Conservation (phyloP, 2,888 invertebrate genomes). For the Nipponacmea schrenckii region DNA sequence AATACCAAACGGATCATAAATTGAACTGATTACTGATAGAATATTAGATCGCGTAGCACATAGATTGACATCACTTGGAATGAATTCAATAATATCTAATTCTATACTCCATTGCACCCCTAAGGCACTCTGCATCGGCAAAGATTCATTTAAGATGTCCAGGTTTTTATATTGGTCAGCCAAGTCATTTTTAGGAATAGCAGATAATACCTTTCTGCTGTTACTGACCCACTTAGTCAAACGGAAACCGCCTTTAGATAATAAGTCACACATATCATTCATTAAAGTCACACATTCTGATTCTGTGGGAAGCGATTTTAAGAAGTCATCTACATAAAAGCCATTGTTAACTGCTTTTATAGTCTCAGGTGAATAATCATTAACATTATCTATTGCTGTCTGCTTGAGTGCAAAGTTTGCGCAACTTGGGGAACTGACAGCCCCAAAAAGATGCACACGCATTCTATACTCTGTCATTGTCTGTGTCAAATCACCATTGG, state of each 20-base stretch:
- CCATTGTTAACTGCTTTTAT: constrained; percentile 13
- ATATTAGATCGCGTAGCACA: neutral
- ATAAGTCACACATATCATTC: neutral
- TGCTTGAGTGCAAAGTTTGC: constrained; percentile 16
- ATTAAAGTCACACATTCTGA: neutral
- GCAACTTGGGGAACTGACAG: constrained; percentile 13
- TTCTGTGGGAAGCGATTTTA: constrained; percentile 9
- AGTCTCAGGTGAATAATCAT: neutral
- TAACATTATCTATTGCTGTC: neutral
- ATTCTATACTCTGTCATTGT: constrained; percentile 13
- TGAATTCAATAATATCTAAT: constrained; percentile 23
- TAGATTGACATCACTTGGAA: neutral
- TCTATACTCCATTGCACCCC: constrained; percentile 27
- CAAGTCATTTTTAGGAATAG: constrained; percentile 27
- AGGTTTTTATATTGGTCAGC: constrained; percentile 14
- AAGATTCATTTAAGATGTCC: neutral
- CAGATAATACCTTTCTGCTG: constrained; percentile 26
- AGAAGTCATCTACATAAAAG: constrained; percentile 27
- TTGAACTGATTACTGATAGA: too few relatives aligned
- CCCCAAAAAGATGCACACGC: constrained; percentile 20
- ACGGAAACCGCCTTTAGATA: constrained; percentile 24
- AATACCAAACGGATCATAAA: too few relatives aligned
- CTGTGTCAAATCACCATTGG: neutral
- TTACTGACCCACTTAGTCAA: constrained; percentile 35
- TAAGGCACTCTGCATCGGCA: constrained; percentile 27